Evolutionary conservation across 2,888 invertebrate genomes (phyloP).

Genomic region (Hedychridium roseum): DNA sequence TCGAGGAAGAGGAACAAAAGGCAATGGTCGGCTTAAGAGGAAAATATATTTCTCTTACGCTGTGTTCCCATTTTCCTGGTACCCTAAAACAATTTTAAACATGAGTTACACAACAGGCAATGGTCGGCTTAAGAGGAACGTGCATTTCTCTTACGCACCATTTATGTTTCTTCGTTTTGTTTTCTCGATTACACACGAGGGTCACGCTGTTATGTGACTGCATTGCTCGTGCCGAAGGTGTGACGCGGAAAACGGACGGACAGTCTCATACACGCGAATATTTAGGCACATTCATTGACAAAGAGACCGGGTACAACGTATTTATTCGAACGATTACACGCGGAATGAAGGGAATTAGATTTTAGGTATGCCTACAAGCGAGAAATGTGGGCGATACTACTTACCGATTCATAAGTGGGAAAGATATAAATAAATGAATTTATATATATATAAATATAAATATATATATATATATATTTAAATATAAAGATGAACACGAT

Average conservation of each 20-base stretch:
- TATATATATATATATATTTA: slow-evolving; percentile 50
- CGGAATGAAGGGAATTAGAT: slow-evolving; percentile 66
- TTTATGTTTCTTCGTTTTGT: too few species aligned
- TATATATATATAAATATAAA: slow-evolving; percentile 49
- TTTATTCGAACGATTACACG: slow-evolving; percentile 53
- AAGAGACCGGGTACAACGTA: slow-evolving; percentile 42
- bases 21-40: too few species aligned
- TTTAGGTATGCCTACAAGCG: slow-evolving; percentile 31
- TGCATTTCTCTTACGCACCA: too few species aligned
- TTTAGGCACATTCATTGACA: slow-evolving; percentile 5
- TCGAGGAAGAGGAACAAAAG: too few species aligned
- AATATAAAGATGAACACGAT: slow-evolving; percentile 66
- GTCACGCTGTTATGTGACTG: slow-evolving; percentile 31
- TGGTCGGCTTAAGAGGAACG: too few species aligned
- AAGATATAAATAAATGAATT: slow-evolving; percentile 30
- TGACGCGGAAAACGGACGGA: slow-evolving; percentile 17
- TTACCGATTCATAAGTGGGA: slow-evolving; percentile 37
- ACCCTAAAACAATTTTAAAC: too few species aligned
- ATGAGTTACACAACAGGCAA: slow-evolving; percentile 26
- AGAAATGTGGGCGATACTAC: slow-evolving; percentile 27
- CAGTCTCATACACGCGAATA: slow-evolving; percentile 9
- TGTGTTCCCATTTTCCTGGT: too few species aligned
- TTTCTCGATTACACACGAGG: too few species aligned
- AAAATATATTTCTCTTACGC: too few species aligned
- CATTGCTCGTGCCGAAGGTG: slow-evolving; percentile 43